Conservation (phyloP, 1,140 invertebrate genomes). For the Formica selysi region DNA sequence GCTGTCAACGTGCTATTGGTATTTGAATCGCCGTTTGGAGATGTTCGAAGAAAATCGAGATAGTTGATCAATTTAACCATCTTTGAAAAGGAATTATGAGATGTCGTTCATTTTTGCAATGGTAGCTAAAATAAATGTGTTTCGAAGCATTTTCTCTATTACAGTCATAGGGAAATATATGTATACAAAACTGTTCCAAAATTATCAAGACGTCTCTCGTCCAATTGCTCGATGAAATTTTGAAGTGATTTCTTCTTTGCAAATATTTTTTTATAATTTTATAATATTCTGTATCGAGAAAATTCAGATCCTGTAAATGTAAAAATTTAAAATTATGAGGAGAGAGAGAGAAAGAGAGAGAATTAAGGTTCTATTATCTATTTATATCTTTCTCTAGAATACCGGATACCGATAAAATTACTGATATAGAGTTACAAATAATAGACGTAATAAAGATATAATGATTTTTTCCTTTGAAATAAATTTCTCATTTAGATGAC, state of each 20-base stretch:
- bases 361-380: background rate
- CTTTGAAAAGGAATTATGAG: background rate
- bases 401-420: background rate
- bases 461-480: background rate
- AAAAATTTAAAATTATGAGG: background rate
- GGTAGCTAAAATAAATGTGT: background rate
- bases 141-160: constrained; percentile 15
- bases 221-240: background rate
- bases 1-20: background rate
- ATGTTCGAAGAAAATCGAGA: background rate
- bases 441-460: background rate
- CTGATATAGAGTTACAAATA: background rate
- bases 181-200: no score
- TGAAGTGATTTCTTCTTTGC: background rate
- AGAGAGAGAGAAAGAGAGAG: no score
- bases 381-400: background rate
- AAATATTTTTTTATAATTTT: constrained; percentile 22
- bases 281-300: background rate
- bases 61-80: background rate
- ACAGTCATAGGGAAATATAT: background rate
- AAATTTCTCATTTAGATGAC: no score
- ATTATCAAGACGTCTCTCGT: background rate
- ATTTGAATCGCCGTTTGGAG: background rate
- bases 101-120: background rate
- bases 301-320: background rate